Evolutionary conservation across 53 echinoderm and acorn worm genomes (phyloP).

Genomic region (Zoroaster sp.): DNA sequence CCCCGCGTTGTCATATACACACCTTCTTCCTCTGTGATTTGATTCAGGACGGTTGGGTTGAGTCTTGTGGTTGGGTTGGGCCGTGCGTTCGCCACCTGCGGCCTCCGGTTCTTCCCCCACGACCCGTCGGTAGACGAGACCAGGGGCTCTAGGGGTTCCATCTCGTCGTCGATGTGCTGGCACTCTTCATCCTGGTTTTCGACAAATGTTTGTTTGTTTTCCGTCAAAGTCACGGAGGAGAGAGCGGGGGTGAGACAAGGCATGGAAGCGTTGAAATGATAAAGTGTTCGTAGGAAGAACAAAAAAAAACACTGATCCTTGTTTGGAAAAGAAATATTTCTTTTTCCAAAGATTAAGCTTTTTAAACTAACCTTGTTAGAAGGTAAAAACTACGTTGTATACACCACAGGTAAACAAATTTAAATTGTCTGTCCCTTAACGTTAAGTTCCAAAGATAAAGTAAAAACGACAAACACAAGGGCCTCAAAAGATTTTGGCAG

Average conservation of each 20-base stretch:
- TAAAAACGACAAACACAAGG: too few relatives aligned
- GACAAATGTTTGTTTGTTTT: neutral
- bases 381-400: too few relatives aligned
- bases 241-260: slow-evolving; percentile 14
- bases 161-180: slow-evolving; percentile 76
- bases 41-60: slow-evolving; percentile 83
- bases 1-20: slow-evolving; percentile 38
- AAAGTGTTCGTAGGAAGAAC: neutral
- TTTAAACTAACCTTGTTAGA: too few relatives aligned
- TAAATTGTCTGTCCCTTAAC: too few relatives aligned
- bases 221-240: neutral
- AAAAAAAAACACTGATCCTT: too few relatives aligned
- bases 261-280: slow-evolving; percentile 27
- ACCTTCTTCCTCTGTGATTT: slow-evolving; percentile 99
- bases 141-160: slow-evolving; percentile 53
- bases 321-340: neutral
- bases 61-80: slow-evolving; percentile 49
- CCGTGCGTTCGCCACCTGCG: slow-evolving; percentile 32
- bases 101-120: slow-evolving; percentile 24
- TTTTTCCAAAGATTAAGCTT: neutral
- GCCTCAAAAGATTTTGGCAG: too few relatives aligned
- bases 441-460: too few relatives aligned
- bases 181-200: slow-evolving; percentile 76
- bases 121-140: slow-evolving; percentile 30
- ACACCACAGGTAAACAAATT: too few relatives aligned